Base-by-base conservation (phyloP, 2,888 invertebrate species). In the Frankliniella intonsa region DNA sequence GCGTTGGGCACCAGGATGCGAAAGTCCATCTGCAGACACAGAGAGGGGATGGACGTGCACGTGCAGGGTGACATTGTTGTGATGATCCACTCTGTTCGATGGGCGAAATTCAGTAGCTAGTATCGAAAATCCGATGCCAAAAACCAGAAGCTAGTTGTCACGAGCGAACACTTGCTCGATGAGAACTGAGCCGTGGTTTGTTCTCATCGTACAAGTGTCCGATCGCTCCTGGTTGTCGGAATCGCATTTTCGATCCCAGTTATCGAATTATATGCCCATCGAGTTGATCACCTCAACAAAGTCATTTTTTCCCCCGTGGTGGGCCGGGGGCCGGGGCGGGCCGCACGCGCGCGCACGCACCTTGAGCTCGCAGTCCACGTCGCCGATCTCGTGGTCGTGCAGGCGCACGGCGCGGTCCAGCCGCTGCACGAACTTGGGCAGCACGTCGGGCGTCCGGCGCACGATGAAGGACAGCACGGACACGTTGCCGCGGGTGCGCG, bases 321-420 rank as follows among this genome's bases (percentile, higher is more conserved):
- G 55, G 55, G 10, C 10, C 12, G 55, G 55, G 14, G 55, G 10
- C 55, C 10, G 3, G 10, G 3, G 55, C 55, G 55, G 14, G 55
- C n/a, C 10, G 55, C 7, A 3, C 55, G 55, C 55, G 55, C 12
- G 51, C 65, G 69, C 25, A 25, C 69, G 93, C 81, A 93, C 87
- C 87, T 92, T 93, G 3, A 95, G 90, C 87, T 95, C 95, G 85
- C 95, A 95, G 86, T 96, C 95, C 0, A 95, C 94, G 85, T 96
- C 95, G 0, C 95, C 95, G 49, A 95, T 90, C 87, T 96, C 95
- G 85, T 95, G 95, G 86, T 95, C 95, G 85, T 94, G 94, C 11
- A 94, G 90, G 84, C 93, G 92, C 19, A 95, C 93, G 0, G 94
- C 93, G 65, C 92, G 90, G 85, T 95, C 94, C 80, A 95, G 90